Evolutionary conservation across 1,140 invertebrate genomes (phyloP), one percentile per base, ranked within the genome.

Genomic region (Polypedilum vanderplanki): DNA sequence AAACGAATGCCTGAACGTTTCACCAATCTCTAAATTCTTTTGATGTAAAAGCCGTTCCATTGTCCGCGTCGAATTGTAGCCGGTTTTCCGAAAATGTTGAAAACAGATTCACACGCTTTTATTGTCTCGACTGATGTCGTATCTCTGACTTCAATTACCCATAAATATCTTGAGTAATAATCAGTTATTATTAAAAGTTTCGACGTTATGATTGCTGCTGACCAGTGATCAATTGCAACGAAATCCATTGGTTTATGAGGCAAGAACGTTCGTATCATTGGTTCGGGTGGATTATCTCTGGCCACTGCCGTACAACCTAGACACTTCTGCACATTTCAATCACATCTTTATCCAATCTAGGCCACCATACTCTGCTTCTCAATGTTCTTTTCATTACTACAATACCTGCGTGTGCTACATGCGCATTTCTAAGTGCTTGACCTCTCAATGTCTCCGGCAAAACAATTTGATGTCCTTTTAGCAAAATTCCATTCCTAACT

Each of bases 361-460:
- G n/a, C n/a, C n/a, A n/a, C n/a, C n/a, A n/a, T n/a, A n/a, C n/a
- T n/a, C n/a, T n/a, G n/a, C n/a, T n/a, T n/a, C n/a, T n/a, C n/a
- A n/a, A n/a, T n/a, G n/a, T n/a, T n/a, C n/a, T n/a, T n/a, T n/a
- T n/a, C n/a, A n/a, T n/a, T n/a, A n/a, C n/a, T n/a, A n/a, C n/a
- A n/a, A 85, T 81, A 7, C 85, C 85, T 1, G 80, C 78, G 77
- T 86, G 86, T 18, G 79, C 81, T 75, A 79, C 75, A 57, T 86
- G 86, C 8, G 79, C 78, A 1, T 77, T 75, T 1, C 74, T n/a
- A 73, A 81, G 46, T 8, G 78, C 75, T 40, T 20, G n/a, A n/a
- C n/a, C n/a, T n/a, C n/a, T n/a, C n/a, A n/a, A n/a, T n/a, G n/a
- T n/a, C n/a, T n/a, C n/a, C n/a, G n/a, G n/a, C n/a, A n/a, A n/a